Base-by-base conservation (phyloP, 2,797 vertebrate genomes). In the Nyctalus aviator region DNA sequence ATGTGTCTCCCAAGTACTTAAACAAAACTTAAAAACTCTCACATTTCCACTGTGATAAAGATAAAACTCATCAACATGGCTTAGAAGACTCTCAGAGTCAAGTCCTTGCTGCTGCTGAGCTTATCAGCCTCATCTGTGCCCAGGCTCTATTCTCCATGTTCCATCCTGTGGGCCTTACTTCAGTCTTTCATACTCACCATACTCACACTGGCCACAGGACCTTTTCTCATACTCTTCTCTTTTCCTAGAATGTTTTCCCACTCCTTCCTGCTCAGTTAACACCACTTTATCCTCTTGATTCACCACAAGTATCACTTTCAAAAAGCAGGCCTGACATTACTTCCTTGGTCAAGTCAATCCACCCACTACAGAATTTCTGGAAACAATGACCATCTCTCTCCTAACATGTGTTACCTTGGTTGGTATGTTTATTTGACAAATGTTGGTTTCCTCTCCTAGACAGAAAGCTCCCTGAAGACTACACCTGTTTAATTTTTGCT, bases 181-280 rank as follows among this genome's bases (percentile, higher is more conserved):
- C 14, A 30, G 15, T 25, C 2, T 53, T 66, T 46, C 27, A 41
- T 17, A 30, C 44, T 73, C 37, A 20, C 44, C 25, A 13, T 4
- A 44, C 23, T 92, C 64, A 62, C 10, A 23, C 25, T 46, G 37
- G 59, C 81, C 76, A 32, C 59, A 81, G 92, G 77, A 27, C 35
- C 15, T 88, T 55, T 30, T 53, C 21, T 68, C 18, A 21, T 23
- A 20, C 35, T 68, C 25, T 20, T 41, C 27, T 79, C 8, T 87
- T 69, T 79, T 78, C 37, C 46, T 46, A 3, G 15, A 50, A 18
- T 11, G 4, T 48, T 55, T 35, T 85, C 53, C 23, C 27, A 37
- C 11, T 3, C 8, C 17, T 73, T 81, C 21, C 44, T n/a, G 3
- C 23, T 68, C 57, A 72, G 46, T 37, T 21, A 93, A 62, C 13